Base-by-base conservation (phyloP, 2,797 vertebrate genomes). In the Rhabdophis nuchalis region DNA sequence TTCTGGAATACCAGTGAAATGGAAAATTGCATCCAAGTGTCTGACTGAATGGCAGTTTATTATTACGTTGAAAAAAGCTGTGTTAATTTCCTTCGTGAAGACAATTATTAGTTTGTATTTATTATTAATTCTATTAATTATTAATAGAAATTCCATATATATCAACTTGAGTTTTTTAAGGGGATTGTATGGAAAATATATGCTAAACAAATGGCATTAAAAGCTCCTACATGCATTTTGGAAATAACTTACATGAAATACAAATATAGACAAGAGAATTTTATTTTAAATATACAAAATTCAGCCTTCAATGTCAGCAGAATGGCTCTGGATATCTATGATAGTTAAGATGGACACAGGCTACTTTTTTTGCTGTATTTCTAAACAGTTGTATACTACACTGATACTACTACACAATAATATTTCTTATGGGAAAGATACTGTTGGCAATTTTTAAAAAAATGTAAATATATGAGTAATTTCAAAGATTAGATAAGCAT, bases 241-340 rank as follows among this genome's bases (percentile, higher is more conserved):
- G 10, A 82, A 82, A 25, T 82, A 46, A 82, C 20, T 82, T 10
- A 77, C 36, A 25, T 82, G 36, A 82, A 82, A 82, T 46, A 87
- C 87, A 89, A 61, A 92, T 32, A 57, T 88, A 27, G 27, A 46
- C 25, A 1, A 4, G 57, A 86, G 23, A 46, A 82, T 57, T 92
- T 92, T 92, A 61, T 56, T 4, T 18, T 53, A 0, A 1, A 29
- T 89, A 41, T 92, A 85, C 23, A 10, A 25, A 68, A 0, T 0
- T 36, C 25, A 57, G 2, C 52, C 27, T 91, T 90, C 61, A 56
- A 53, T 29, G 2, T 32, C 4, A 56, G 41, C 50, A 93, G 92
- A 91, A 86, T 95, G 89, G 85, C 93, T 87, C 64, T 13, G 0
- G 5, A 90, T 82, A 89, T 94, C 93, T 89, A 85, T 29, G 46